Base-by-base conservation (phyloP, 2,797 vertebrate genomes). In the Hoplostethus atlanticus region DNA sequence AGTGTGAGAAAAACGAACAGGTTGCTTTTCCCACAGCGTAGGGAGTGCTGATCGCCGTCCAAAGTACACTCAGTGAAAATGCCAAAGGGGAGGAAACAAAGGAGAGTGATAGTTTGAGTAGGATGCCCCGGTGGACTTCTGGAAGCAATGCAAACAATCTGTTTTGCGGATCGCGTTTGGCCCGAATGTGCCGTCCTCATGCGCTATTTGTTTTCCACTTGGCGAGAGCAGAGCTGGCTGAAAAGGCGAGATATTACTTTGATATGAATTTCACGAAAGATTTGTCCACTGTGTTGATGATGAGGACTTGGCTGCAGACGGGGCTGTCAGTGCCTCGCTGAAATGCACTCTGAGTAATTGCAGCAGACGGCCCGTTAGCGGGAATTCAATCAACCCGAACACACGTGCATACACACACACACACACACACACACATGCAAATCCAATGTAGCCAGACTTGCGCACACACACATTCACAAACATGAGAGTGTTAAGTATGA, bases 1-100 rank as follows among this genome's bases (percentile, higher is more conserved):
- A 87, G 81, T 77, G 84, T 83, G 89, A 89, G 80, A 86, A 83
- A 81, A 84, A 86, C 54, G 73, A 70, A 78, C 78, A 84, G 73
- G 81, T 85, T 85, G 61, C 9, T 55, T 15, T 84, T 90, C 78
- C 87, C 87, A 86, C 76, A 84, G 75, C 73, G 64, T 40, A 67
- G 42, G 64, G 50, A 78, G 76, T 80, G 81, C 70, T 89, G 84
- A 88, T 79, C 38, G 0, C 52, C 48, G 21, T 88, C 87, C 87
- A 91, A 89, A 76, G 67, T 50, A 88, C 3, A 87, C 80, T 71
- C 50, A 58, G 64, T 47, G 68, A 55, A 80, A 81, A 79, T 1
- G 31, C 48, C 55, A 73, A 81, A 73, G 80, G 70, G 54, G 34
- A 5, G 17, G n/a, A 25, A 60, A 68, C 69, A 75, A 60, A 65